Percentiles rank a stretch among this genome's conserved stretches.
Evolutionary conservation across 2,113 vertebrate species (phyloP).

Genomic region (Gymnocephalus cernua): DNA sequence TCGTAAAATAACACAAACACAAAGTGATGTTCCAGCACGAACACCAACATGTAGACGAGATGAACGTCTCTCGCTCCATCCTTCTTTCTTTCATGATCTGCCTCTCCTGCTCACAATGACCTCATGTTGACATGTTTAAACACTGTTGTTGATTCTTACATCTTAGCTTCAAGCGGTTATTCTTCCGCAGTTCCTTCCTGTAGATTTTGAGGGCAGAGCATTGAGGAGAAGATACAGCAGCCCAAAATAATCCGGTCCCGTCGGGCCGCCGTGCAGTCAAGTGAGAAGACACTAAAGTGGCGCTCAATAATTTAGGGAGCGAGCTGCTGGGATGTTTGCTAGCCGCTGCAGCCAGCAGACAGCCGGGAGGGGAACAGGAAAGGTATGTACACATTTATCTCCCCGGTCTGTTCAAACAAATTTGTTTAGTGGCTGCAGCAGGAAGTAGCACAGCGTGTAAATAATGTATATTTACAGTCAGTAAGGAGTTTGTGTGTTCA

Average conservation of each 20-base stretch:
- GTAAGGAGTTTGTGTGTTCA: neutral
- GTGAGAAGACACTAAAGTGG: constrained; percentile 60
- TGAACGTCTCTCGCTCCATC: neutral
- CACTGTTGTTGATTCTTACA: neutral
- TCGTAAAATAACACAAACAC: constrained; percentile 1
- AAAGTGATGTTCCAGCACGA: neutral
- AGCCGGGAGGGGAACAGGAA: neutral
- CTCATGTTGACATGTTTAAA: neutral
- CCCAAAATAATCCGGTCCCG: constrained; percentile 52
- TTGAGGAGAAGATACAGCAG: constrained; percentile 26
- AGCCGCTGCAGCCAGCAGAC: constrained; percentile 31
- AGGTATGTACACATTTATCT: neutral
- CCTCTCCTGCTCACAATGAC: neutral
- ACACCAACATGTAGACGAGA: accelerated
- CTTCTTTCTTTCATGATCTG: neutral
- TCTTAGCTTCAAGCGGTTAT: neutral
- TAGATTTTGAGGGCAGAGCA: constrained; percentile 21
- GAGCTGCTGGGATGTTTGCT: constrained; percentile 46
- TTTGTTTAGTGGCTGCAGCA: neutral
- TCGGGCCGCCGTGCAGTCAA: constrained; percentile 38
- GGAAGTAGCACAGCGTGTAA: too few species aligned
- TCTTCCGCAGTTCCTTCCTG: constrained; percentile 17
- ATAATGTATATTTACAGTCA: too few species aligned
- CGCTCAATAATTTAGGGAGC: constrained; percentile 73
- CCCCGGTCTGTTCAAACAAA: neutral